A percentile compares a stretch with the other conserved stretches of the same genome.
Evolutionary conservation across 2,113 vertebrate genomes (phyloP).

Genomic region (Murina feae): DNA sequence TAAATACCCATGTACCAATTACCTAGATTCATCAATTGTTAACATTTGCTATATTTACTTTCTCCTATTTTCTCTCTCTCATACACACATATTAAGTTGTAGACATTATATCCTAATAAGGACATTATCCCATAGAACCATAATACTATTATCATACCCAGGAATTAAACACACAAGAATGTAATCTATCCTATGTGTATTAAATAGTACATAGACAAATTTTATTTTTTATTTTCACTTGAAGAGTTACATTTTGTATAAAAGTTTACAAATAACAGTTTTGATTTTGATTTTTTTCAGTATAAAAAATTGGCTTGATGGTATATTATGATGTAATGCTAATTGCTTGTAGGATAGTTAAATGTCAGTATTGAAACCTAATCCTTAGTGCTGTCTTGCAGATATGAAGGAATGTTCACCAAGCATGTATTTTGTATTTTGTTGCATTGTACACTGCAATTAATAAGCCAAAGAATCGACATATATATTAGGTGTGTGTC

Average conservation of each 20-base stretch:
- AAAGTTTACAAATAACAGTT: slow-evolving; percentile 93
- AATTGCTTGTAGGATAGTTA: slow-evolving; percentile 90
- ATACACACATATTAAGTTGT: background rate
- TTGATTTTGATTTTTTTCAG: slow-evolving; percentile 85
- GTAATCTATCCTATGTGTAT: slow-evolving; percentile 79
- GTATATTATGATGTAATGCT: slow-evolving; percentile 84
- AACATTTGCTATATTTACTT: background rate
- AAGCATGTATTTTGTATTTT: slow-evolving; percentile 89
- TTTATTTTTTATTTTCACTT: slow-evolving; percentile 95
- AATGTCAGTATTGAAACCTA: slow-evolving; percentile 89
- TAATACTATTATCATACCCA: background rate
- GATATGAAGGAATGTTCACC: slow-evolving; percentile 86
- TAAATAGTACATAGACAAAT: slow-evolving; percentile 88
- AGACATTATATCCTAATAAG: slow-evolving; percentile 9
- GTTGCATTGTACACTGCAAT: slow-evolving; percentile 87
- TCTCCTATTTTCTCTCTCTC: background rate
- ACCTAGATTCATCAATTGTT: background rate
- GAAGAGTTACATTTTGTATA: slow-evolving; percentile 93
- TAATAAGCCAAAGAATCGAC: slow-evolving; percentile 90
- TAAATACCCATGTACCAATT: background rate
- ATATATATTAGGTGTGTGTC: slow-evolving; percentile 85
- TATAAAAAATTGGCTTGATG: slow-evolving; percentile 85
- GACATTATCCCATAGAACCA: background rate
- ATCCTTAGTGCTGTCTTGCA: slow-evolving; percentile 86
- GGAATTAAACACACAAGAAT: background rate